Conservation (phyloP, 2,113 vertebrate genomes). For the Lipophrys pholis region DNA sequence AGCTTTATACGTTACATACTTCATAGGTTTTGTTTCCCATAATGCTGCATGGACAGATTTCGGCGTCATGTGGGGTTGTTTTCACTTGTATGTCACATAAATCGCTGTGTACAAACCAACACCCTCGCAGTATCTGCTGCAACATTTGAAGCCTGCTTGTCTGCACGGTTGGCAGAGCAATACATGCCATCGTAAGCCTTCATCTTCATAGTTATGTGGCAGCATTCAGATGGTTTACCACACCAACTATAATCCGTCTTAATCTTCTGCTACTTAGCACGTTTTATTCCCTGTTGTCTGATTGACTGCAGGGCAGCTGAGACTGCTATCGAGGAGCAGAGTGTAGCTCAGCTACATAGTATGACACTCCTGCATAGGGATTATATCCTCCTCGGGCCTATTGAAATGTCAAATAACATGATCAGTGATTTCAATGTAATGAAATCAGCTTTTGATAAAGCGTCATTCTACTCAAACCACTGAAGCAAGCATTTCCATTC, state of each 20-base stretch:
- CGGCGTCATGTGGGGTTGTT: too few relatives aligned
- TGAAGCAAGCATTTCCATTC: slow-evolving; percentile 1
- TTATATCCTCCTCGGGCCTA: slow-evolving; percentile 29
- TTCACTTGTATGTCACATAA: too few relatives aligned
- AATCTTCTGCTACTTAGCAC: slow-evolving; percentile 52
- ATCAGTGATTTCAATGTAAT: slow-evolving; percentile 54
- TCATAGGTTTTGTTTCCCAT: too few relatives aligned
- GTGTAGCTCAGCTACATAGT: not conserved
- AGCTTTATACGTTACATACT: too few relatives aligned
- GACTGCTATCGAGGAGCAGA: slow-evolving; percentile 34
- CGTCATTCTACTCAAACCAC: not conserved
- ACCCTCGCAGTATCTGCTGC: not conserved
- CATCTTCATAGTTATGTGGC: slow-evolving; percentile 7
- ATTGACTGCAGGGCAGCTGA: slow-evolving; percentile 36
- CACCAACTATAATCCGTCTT: slow-evolving; percentile 45
- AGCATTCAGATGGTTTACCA: slow-evolving; percentile 41
- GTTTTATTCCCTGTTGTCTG: slow-evolving; percentile 51
- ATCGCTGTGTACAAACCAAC: not conserved
- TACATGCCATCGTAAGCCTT: slow-evolving; percentile 14
- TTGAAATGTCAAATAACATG: slow-evolving; percentile 52
- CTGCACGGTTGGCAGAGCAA: not conserved
- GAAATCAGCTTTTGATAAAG: slow-evolving; percentile 20
- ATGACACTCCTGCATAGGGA: slow-evolving; percentile 23
- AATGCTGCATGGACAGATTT: too few relatives aligned
- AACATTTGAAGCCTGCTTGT: not conserved